These are phyloP conservation scores for Atta texana DNA, from an alignment of 1,140 invertebrate genomes.

Conservation along the genomic window DNA sequence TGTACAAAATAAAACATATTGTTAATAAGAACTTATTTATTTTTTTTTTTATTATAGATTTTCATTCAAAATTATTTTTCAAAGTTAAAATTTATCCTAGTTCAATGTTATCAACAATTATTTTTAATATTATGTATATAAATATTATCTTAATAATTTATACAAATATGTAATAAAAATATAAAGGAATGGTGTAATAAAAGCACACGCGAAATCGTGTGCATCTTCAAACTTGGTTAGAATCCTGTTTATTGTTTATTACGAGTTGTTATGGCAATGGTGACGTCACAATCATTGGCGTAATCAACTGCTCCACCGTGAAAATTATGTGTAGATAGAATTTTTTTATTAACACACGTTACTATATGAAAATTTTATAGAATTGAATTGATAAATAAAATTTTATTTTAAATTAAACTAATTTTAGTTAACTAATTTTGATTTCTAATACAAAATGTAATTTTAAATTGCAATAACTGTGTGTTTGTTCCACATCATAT, in stretches of 20 bases:
- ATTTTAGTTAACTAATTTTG: neutral
- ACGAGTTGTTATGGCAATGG: constrained; percentile 9
- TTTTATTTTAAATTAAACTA: constrained; percentile 13
- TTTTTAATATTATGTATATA: constrained; percentile 16
- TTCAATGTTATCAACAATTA: constrained; percentile 1
- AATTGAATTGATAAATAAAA: neutral
- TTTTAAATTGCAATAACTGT: neutral
- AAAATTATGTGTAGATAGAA: neutral
- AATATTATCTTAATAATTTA: neutral
- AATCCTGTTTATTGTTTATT: constrained; percentile 60
- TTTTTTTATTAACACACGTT: neutral
- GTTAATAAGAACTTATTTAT: constrained; percentile 15
- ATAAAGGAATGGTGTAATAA: neutral
- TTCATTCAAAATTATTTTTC: constrained; percentile 28
- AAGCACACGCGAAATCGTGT: neutral
- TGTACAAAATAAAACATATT: neutral
- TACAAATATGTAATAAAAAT: constrained; percentile 19
- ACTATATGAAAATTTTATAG: constrained; percentile 3
- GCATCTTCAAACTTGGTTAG: constrained; percentile 56
- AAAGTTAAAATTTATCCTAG: neutral
- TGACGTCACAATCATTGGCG: constrained; percentile 8
- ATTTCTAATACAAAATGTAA: constrained; percentile 4
- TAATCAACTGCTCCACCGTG: neutral
- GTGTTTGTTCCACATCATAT: neutral
- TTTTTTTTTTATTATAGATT: neutral